A percentile compares a stretch with the other conserved stretches of the same genome.
These are phyloP conservation scores for Mellivora capensis DNA, from an alignment of 2,113 vertebrate species.

Conservation along the genomic window DNA sequence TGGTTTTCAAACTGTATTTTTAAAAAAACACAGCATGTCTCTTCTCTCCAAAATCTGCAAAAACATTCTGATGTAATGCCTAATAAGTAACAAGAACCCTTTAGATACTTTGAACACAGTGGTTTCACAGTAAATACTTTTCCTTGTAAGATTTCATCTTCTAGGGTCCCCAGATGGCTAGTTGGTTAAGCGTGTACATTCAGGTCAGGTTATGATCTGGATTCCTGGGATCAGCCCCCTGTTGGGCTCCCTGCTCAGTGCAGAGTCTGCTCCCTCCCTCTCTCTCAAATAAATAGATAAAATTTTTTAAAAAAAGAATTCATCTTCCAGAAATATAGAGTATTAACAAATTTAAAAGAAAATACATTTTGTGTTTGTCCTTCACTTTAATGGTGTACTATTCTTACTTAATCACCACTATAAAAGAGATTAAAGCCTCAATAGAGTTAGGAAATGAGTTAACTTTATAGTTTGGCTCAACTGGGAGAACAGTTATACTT, in stretches of 20 bases:
- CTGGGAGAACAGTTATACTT: background rate
- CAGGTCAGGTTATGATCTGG: no score
- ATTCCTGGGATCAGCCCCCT: no score
- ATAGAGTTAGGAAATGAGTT: background rate
- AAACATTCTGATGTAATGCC: background rate
- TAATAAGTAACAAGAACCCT: background rate
- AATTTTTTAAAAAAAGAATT: background rate
- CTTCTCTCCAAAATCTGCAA: background rate
- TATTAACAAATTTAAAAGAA: background rate
- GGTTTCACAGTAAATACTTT: background rate
- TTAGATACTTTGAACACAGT: background rate
- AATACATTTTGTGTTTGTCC: background rate
- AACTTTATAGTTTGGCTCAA: constrained; percentile 2
- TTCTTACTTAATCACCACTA: background rate
- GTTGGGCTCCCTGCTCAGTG: no score
- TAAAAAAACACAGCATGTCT: background rate
- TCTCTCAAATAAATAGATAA: no score
- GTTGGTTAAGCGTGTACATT: no score
- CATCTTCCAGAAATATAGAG: background rate
- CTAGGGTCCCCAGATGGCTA: no score
- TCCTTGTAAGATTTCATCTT: background rate
- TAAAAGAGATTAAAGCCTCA: background rate
- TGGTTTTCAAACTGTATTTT: background rate
- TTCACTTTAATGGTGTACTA: background rate
- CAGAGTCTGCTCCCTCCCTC: no score